Evolutionary conservation across 2,113 vertebrate genomes (phyloP).

Genomic region (Sylvietta virens): DNA sequence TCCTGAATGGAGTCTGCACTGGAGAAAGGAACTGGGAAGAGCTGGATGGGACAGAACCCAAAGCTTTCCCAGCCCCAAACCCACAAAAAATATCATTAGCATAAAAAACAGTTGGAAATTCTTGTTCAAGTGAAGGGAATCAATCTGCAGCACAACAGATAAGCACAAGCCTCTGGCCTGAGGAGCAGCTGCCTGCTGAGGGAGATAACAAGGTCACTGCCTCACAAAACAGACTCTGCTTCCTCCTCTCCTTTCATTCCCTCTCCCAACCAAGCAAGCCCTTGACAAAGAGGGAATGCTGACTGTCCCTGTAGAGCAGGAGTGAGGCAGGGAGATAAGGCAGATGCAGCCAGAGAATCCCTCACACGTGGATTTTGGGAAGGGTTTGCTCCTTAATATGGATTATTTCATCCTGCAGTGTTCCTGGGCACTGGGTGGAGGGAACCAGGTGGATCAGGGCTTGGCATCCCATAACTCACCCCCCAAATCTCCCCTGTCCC

Average conservation of each 20-base stretch:
- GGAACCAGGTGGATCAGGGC: not conserved
- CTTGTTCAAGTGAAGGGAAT: constrained; percentile 57
- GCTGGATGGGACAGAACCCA: not conserved
- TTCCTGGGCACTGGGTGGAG: not conserved
- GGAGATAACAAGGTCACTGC: constrained; percentile 52
- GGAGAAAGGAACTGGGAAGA: not conserved
- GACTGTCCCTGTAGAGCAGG: accelerated
- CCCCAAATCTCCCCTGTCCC: accelerated
- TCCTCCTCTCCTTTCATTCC: not conserved
- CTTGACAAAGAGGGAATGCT: not conserved
- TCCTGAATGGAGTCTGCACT: accelerated
- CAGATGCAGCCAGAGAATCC: not conserved
- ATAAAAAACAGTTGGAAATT: constrained; percentile 44
- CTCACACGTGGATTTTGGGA: not conserved
- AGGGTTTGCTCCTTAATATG: not conserved
- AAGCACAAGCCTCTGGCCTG: not conserved
- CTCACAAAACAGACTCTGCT: not conserved
- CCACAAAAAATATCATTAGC: not conserved
- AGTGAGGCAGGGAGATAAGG: not conserved
- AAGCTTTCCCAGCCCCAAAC: not conserved
- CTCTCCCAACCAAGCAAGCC: not conserved
- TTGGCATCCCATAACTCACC: not conserved
- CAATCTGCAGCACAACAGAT: constrained; percentile 60
- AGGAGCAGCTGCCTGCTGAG: constrained; percentile 54
- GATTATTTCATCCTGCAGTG: accelerated